Evolutionary conservation across 2,888 invertebrate species (phyloP).

Genomic region (Elysia crispata): DNA sequence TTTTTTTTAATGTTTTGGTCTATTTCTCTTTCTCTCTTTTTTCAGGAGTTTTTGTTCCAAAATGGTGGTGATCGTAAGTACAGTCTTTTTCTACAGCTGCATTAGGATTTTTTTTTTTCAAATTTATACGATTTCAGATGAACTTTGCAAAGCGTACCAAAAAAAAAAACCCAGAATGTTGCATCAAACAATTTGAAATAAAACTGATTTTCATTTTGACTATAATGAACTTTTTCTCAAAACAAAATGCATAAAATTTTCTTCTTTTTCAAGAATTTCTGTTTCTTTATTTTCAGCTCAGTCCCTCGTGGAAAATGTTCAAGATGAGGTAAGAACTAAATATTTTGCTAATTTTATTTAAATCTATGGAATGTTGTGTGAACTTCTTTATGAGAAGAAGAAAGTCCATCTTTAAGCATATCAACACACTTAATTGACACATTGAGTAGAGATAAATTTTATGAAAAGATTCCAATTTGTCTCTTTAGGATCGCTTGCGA

Average conservation of each 20-base stretch:
- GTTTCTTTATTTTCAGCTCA: constrained; percentile 46
- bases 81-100: no score
- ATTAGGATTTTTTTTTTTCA: no score
- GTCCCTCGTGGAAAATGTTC: constrained; percentile 35
- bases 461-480: not conserved
- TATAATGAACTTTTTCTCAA: not conserved
- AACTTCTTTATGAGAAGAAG: not conserved
- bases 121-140: no score
- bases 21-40: constrained; percentile 41
- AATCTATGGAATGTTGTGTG: not conserved
- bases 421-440: no score
- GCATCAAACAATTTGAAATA: not conserved
- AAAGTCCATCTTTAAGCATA: no score
- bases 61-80: constrained; percentile 73
- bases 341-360: not conserved
- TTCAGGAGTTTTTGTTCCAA: constrained; percentile 70
- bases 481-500: constrained; percentile 60
- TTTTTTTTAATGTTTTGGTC: not conserved
- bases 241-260: no score
- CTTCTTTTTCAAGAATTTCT: not conserved
- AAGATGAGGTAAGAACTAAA: constrained; percentile 51
- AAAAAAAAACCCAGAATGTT: not conserved
- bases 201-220: not conserved
- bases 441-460: no score
- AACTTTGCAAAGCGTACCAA: no score